Base-by-base conservation (phyloP, 1,140 invertebrate species). In the Apolygus lucorum region DNA sequence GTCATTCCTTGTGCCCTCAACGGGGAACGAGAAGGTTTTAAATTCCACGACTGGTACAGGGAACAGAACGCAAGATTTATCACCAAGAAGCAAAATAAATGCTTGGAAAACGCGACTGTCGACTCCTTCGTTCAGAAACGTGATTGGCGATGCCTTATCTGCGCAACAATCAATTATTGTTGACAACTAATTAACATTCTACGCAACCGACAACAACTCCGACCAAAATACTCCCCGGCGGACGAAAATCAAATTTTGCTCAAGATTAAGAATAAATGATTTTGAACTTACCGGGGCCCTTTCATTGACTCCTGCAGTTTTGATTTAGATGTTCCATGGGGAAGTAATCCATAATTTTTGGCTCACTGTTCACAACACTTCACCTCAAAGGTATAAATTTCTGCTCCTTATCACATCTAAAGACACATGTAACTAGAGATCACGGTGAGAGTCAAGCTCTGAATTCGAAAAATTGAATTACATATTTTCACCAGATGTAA, bases 341-440 rank as follows among this genome's bases (percentile, higher is more conserved):
- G 2, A 21, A 59, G 54, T 59, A 59, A 59, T 59, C 54, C 54
- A 59, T 59, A 59, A 59, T 59, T 14, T n/a, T 59, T 59, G 54
- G 11, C 4, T 59, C 54, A 17, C 13, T 59, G 34, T 14, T 8
- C 11, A 24, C 22, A 13, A 59, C 54, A 59, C 11, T 59, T 59
- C 54, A 59, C 54, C 22, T 59, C 54, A 14, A 4, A 4, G 54
- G 4, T 17, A 49, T 17, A 49, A 49, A 49, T 11, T 49, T 8
- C 34, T 8, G 17, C 17, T 59, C 22, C 8, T 59, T 59, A 59
- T 59, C 54, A 59, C 54, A 59, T 59, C 22, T 42, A 42, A 8
- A 59, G 13, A 59, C 22, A 21, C 54, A 21, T 4, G 22, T 4
- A 59, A 24, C 11, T 11, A 11, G 11, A 11, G 11, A 11, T 59